Evolutionary conservation across 2,797 vertebrate genomes (phyloP), one percentile per base, ranked within the genome.

Genomic region (Neostethus bicornis): DNA sequence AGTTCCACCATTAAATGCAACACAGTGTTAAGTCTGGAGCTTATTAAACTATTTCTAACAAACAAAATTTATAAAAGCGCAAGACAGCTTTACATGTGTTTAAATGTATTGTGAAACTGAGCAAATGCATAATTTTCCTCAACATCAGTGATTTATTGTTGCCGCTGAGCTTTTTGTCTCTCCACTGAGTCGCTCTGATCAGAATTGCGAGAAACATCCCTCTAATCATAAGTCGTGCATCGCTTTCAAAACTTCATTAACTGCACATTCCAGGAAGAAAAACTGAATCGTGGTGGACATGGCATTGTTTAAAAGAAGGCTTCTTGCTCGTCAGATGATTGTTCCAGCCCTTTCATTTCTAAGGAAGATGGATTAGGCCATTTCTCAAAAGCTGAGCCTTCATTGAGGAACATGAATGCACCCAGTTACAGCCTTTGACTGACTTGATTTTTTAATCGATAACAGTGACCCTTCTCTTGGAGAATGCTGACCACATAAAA

Each of bases 401-500:
- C 69, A 66, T 77, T 83, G 37, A 51, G 52, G 68, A 70, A 72
- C 81, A 89, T 86, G 85, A 91, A 90, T 89, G 87, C 68, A 20
- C 66, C 70, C 77, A 79, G 84, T 90, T 85, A 79, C 73, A 69
- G 70, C 60, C 69, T 77, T 73, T 75, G 71, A 87, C 79, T 72
- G 85, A 84, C 80, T 90, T 73, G 87, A 90, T 90, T 81, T 81
- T 88, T 88, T 77, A 86, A 89, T 85, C 64, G 90, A 93, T 91
- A 92, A 86, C 85, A 86, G 73, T 90, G 89, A 91, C 87, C 87
- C 74, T 70, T 84, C 79, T 65, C 61, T 66, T 68, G 80, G 67
- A 71, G 70, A 84, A 63, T 61, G 75, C 78, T 84, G 85, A 86
- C 90, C 90, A 91, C 91, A 92, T 92, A 81, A 93, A 92, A 90